These are phyloP conservation scores for Beaufortia kweichowensis DNA, from an alignment of 2,113 vertebrate species.

Conservation along the genomic window DNA sequence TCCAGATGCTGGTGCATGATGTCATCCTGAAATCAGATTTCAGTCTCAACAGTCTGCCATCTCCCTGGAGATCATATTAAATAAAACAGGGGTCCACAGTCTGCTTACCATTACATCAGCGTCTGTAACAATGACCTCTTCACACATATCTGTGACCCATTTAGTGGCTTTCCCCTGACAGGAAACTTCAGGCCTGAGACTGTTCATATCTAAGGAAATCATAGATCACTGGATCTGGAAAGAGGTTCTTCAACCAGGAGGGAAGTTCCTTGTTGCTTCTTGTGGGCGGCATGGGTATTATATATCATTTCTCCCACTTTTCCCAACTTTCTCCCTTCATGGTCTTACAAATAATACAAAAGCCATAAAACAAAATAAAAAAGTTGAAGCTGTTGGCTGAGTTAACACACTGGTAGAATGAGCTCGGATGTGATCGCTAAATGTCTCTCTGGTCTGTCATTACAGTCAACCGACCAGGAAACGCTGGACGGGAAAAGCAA, in stretches of 20 bases:
- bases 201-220: neutral
- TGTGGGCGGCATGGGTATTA: neutral
- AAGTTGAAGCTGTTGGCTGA: neutral
- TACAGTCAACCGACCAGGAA: slow-evolving; percentile 35
- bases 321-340: neutral
- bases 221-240: neutral
- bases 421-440: slow-evolving; percentile 17
- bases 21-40: slow-evolving; percentile 41
- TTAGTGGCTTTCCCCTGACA: neutral
- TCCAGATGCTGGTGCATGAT: slow-evolving; percentile 44
- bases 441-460: slow-evolving; percentile 10
- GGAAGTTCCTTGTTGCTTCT: no score
- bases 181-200: neutral
- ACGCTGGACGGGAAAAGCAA: slow-evolving; percentile 12
- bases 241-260: neutral
- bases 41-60: slow-evolving; percentile 21
- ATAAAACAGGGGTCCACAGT: slow-evolving; percentile 23
- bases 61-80: slow-evolving; percentile 44
- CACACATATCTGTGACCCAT: slow-evolving; percentile 15
- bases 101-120: slow-evolving; percentile 29
- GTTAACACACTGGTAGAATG: neutral
- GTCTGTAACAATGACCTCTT: slow-evolving; percentile 27
- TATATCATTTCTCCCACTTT: neutral
- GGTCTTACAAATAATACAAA: no score
- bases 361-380: neutral